Evolutionary conservation across 2,888 invertebrate species (phyloP), one percentile per base, ranked within the genome.

Genomic region (Coleophora flavipennella): DNA sequence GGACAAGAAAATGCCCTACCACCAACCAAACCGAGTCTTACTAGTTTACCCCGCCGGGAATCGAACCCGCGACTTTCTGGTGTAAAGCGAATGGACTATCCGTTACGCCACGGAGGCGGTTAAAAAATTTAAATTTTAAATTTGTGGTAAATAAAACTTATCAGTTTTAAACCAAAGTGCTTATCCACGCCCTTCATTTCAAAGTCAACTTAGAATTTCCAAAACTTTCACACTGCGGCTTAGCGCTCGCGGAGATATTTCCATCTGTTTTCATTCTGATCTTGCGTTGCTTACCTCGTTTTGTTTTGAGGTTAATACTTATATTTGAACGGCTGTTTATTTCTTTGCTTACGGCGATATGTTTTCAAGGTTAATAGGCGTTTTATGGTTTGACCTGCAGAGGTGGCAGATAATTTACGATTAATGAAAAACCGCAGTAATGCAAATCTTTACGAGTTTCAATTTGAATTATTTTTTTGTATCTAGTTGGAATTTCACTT

Each of bases 161-260:
- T n/a, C n/a, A n/a, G n/a, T n/a, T n/a, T 4, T 29, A n/a, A 9
- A 10, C 10, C 11, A n/a, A 27, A 27, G 11, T 29, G 9, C 10
- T 29, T 8, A 11, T n/a, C 29, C 29, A 29, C 29, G 29, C 29
- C 29, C 29, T 29, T 10, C 11, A 29, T 10, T 10, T 4, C 10
- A 29, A 29, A 29, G 10, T 29, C 11, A 29, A 11, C 9, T 29
- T 9, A 11, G 37, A 49, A 57, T 59, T 59, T 57, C 57, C 41
- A 54, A 38, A 38, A 50, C 59, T 59, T 59, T 57, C 57, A 42
- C 55, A 38, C 13, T 44, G 53, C 38, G 47, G 49, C 50, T 44
- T 50, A 42, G 49, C 20, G 20, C 20, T 20, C 20, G 6, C 6
- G 20, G 20, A 20, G 20, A 20, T 20, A 48, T 50, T 46, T 40